A percentile compares a stretch with the other conserved stretches of the same genome.
Evolutionary conservation across 2,888 invertebrate species (phyloP).

Genomic region (Syritta pipiens): DNA sequence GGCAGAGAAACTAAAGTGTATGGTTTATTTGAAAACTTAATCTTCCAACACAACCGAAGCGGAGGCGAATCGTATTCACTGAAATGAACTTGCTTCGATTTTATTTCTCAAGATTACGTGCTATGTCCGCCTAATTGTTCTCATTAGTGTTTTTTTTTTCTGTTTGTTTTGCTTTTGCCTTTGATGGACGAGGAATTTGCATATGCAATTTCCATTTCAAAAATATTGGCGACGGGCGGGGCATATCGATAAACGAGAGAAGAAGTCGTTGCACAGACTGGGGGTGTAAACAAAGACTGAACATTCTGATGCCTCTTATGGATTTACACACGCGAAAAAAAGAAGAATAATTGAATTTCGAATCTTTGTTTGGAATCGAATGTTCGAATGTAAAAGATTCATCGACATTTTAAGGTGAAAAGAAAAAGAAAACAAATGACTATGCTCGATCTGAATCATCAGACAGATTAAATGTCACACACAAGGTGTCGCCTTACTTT

Average conservation of each 20-base stretch:
- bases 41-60: conserved; percentile 29
- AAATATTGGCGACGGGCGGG: neutral
- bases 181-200: conserved; percentile 35
- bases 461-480: conserved; percentile 6
- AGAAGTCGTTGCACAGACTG: conserved; percentile 15
- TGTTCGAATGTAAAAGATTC: no score
- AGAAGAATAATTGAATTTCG: no score
- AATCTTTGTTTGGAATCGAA: no score
- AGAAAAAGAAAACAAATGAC: no score
- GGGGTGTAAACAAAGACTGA: conserved; percentile 31
- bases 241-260: conserved; percentile 8
- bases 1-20: conserved; percentile 42
- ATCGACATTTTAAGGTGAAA: no score
- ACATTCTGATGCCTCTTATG: no score
- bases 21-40: conserved; percentile 56
- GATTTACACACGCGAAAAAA: no score
- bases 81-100: conserved; percentile 25
- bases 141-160: conserved; percentile 58
- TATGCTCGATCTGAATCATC: no score
- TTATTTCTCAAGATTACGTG: conserved; percentile 41
- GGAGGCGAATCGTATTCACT: neutral
- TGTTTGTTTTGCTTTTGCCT: conserved; percentile 5
- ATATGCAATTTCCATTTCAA: conserved; percentile 24
- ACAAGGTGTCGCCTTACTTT: neutral
- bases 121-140: conserved; percentile 39